A percentile compares a stretch with the other conserved stretches of the same genome.
Evolutionary conservation across 2,888 invertebrate species (phyloP).

Genomic region (Loripinus fragilis): DNA sequence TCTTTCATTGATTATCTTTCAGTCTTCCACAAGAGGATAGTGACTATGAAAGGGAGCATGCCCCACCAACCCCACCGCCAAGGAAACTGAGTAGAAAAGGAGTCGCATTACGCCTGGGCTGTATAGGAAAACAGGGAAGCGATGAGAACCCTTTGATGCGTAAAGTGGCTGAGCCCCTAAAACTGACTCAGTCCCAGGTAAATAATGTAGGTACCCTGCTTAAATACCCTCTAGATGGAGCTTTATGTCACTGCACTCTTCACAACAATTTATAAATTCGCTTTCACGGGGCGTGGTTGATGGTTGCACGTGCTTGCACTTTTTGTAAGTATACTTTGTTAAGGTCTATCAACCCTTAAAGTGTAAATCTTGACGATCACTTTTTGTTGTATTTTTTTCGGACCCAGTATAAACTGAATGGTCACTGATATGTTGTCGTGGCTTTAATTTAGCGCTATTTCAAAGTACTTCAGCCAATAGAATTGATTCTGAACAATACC

Average conservation of each 20-base stretch:
- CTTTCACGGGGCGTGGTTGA: too few relatives aligned
- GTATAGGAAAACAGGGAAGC: slow-evolving; percentile 83
- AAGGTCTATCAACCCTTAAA: too few relatives aligned
- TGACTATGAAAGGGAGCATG: slow-evolving; percentile 85
- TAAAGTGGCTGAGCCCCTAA: slow-evolving; percentile 88
- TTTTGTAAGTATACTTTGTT: too few relatives aligned
- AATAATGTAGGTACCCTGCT: slow-evolving; percentile 55
- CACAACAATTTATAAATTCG: too few relatives aligned
- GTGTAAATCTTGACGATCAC: too few relatives aligned
- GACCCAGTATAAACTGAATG: too few relatives aligned
- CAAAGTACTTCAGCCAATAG: too few relatives aligned
- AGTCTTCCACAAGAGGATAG: slow-evolving; percentile 83
- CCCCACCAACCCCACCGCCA: slow-evolving; percentile 84
- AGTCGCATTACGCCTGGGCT: slow-evolving; percentile 82
- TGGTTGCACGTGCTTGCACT: too few relatives aligned
- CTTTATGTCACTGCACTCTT: slow-evolving; percentile 9
- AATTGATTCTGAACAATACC: too few relatives aligned
- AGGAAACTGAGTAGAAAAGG: slow-evolving; percentile 80
- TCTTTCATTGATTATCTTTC: slow-evolving; percentile 25
- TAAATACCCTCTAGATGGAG: slow-evolving; percentile 8
- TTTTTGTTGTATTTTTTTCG: too few relatives aligned
- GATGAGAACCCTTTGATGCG: slow-evolving; percentile 85
- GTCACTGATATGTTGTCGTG: too few relatives aligned
- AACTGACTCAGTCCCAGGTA: slow-evolving; percentile 87
- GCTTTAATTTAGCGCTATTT: too few relatives aligned